Conservation (phyloP, 2,888 invertebrate species). For the Notodonta dromedarius region DNA sequence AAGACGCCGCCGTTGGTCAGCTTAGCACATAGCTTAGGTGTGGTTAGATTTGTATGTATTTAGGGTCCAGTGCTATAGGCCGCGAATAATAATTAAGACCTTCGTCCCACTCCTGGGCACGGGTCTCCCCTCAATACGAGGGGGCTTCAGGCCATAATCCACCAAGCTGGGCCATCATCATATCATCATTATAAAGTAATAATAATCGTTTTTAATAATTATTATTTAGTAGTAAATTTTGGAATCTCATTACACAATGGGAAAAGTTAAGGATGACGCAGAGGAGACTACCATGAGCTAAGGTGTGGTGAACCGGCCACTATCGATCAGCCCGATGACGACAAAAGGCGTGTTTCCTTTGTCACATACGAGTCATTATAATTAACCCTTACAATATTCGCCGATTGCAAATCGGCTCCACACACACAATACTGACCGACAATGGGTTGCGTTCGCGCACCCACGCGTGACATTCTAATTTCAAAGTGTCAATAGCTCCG, state of each 20-base stretch:
- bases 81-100: too few relatives aligned
- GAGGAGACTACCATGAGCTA: neutral
- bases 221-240: too few relatives aligned
- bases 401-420: conserved; percentile 54
- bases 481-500: conserved; percentile 75
- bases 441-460: conserved; percentile 74
- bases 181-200: too few relatives aligned
- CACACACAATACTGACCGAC: conserved; percentile 57
- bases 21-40: conserved; percentile 21
- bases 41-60: neutral
- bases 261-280: too few relatives aligned
- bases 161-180: too few relatives aligned
- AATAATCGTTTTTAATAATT: too few relatives aligned
- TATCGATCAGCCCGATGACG: conserved; percentile 25
- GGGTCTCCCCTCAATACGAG: too few relatives aligned
- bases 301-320: neutral
- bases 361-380: conserved; percentile 38
- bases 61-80: too few relatives aligned
- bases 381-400: conserved; percentile 58
- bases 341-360: conserved; percentile 38
- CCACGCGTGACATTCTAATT: conserved; percentile 79
- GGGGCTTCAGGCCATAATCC: too few relatives aligned
- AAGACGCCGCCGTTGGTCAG: conserved; percentile 23
- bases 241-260: too few relatives aligned
- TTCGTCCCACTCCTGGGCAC: too few relatives aligned